Conservation (phyloP, 2,888 invertebrate species). For the Selenia dentaria region DNA sequence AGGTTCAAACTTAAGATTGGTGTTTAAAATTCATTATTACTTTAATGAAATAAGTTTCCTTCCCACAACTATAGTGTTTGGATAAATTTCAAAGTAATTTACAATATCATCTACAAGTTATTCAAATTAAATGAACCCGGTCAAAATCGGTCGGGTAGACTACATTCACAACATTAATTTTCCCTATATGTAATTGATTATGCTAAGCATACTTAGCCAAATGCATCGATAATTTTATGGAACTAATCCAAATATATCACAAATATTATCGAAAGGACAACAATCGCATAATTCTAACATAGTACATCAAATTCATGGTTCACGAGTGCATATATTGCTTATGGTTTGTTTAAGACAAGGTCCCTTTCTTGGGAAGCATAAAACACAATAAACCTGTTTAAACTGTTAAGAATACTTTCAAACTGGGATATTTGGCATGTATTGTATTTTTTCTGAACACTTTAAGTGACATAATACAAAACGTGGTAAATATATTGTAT, state of each 20-base stretch:
- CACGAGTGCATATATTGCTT: background rate
- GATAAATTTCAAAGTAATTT: background rate
- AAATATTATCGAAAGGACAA: slow-evolving; percentile 8
- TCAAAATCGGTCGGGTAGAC: slow-evolving; percentile 14
- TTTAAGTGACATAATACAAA: too few relatives aligned
- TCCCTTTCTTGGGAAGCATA: too few relatives aligned
- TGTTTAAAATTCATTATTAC: background rate
- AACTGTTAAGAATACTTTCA: too few relatives aligned
- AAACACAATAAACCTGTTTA: too few relatives aligned
- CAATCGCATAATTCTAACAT: slow-evolving; percentile 8
- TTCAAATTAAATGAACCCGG: slow-evolving; percentile 12
- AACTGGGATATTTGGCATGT: too few relatives aligned
- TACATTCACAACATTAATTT: slow-evolving; percentile 16
- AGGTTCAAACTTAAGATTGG: background rate
- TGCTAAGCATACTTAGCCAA: slow-evolving; percentile 15
- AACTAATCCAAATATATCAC: slow-evolving; percentile 19
- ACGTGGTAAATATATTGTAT: too few relatives aligned
- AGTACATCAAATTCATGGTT: background rate
- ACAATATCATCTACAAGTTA: background rate
- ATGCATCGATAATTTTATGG: slow-evolving; percentile 19
- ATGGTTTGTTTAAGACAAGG: background rate
- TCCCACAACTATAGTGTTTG: background rate
- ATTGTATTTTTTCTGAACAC: too few relatives aligned
- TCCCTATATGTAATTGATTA: slow-evolving; percentile 14
- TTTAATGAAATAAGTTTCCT: background rate